Conservation (phyloP, 2,888 invertebrate species). For the Acrocyrtus sp. region DNA sequence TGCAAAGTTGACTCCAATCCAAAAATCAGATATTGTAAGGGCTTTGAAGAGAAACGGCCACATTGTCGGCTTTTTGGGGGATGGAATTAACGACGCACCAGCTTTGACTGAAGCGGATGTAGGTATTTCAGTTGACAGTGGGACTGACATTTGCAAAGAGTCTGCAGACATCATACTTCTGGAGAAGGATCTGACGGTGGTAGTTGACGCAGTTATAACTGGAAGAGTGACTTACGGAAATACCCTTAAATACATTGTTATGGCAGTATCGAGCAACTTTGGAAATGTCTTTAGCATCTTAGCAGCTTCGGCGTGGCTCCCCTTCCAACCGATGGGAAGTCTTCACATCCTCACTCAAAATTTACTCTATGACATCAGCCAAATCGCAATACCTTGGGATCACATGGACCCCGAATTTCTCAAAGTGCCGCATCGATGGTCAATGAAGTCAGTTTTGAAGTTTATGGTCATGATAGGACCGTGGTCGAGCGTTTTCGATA, state of each 20-base stretch:
- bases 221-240: slow-evolving; percentile 47
- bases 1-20: slow-evolving; percentile 47
- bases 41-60: slow-evolving; percentile 34
- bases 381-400: slow-evolving; percentile 51
- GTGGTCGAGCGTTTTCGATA: slow-evolving; percentile 52
- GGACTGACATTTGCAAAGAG: slow-evolving; percentile 47
- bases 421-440: slow-evolving; percentile 48
- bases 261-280: slow-evolving; percentile 48
- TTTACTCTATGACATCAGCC: slow-evolving; percentile 46
- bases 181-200: slow-evolving; percentile 34
- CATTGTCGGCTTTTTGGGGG: slow-evolving; percentile 44
- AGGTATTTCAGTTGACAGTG: slow-evolving; percentile 48
- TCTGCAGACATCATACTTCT: slow-evolving; percentile 47
- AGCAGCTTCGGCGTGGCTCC: slow-evolving; percentile 47
- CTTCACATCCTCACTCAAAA: slow-evolving; percentile 47
- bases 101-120: slow-evolving; percentile 44
- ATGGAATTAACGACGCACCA: slow-evolving; percentile 43
- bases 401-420: slow-evolving; percentile 50
- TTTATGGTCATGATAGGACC: slow-evolving; percentile 55
- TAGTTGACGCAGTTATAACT: slow-evolving; percentile 25
- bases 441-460: slow-evolving; percentile 43
- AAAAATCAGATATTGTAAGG: slow-evolving; percentile 41
- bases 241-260: slow-evolving; percentile 50
- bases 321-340: slow-evolving; percentile 44
- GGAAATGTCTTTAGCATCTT: slow-evolving; percentile 48